Evolutionary conservation across 2,888 invertebrate species (phyloP), one percentile per base, ranked within the genome.

Genomic region (Rosalia funebris): DNA sequence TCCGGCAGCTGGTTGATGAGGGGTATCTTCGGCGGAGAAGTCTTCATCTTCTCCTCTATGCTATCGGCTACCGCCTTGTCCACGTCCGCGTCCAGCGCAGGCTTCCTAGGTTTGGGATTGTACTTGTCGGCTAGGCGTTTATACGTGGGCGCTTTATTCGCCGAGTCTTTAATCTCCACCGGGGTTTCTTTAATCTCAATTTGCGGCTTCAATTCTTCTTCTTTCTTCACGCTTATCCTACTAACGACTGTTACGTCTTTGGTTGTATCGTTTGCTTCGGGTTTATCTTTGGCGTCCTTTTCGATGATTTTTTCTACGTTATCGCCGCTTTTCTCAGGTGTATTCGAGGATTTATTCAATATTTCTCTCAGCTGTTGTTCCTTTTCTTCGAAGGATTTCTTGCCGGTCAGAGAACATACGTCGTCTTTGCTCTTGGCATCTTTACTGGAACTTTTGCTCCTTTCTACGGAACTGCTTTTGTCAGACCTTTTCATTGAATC

Each of bases 111-210:
- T 72, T 81, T 82, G 1, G 82, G 83, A 70, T 83, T 80, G 59
- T 83, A 83, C 70, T 83, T 84, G 60, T 82, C 80, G 1, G 83
- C 83, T 15, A 83, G 63, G n/a, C 82, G 70, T 68, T 71, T 75
- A 61, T 62, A 37, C 15, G 57, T 39, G 1, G 32, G 10, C 2
- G 52, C 47, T 41, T 42, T 17, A 25, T 17, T 41, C n/a, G 48
- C 32, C 15, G 31, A 20, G 19, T 36, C 11, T n/a, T n/a, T n/a
- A n/a, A n/a, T n/a, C 52, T 47, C 52, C 20, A 11, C 19, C 12
- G 60, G 16, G 9, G 5, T 44, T 36, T 2, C 34, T 14, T 39
- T 36, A 3, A 20, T 15, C n/a, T 62, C 42, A 34, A 1, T 25
- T 12, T 47, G 12, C 16, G 7, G 19, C 4, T 11, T 15, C 1